Evolutionary conservation across 2,888 invertebrate species (phyloP).

Genomic region (Cheilosia variabilis): DNA sequence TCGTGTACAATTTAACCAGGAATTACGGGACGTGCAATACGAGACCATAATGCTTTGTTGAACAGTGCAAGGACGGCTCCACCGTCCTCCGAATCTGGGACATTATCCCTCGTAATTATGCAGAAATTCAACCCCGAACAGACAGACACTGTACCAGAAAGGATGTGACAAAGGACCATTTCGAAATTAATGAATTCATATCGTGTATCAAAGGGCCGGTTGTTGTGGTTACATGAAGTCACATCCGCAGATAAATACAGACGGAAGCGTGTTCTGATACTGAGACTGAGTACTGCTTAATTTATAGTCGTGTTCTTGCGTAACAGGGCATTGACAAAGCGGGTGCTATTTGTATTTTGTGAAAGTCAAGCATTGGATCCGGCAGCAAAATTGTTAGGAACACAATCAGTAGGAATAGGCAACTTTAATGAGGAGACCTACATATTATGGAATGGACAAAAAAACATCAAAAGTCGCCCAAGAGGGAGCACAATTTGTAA

Average conservation of each 20-base stretch:
- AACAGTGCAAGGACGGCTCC: neutral
- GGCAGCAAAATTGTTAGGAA: too few species aligned
- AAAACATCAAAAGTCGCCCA: too few species aligned
- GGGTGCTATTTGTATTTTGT: too few species aligned
- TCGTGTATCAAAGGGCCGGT: conserved; percentile 5
- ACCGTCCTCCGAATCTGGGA: neutral
- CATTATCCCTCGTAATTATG: conserved; percentile 32
- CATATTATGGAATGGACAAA: too few species aligned
- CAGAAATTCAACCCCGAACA: conserved; percentile 12
- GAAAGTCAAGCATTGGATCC: too few species aligned
- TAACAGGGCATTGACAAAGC: neutral
- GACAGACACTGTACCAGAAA: neutral
- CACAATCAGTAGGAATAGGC: too few species aligned
- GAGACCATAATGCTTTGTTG: conserved; percentile 12
- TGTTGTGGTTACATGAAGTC: too few species aligned
- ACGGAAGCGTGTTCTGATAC: neutral
- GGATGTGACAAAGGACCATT: conserved; percentile 5
- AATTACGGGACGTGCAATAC: conserved; percentile 32
- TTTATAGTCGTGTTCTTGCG: neutral
- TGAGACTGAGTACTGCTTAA: neutral
- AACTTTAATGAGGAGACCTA: too few species aligned
- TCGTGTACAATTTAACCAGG: conserved; percentile 16
- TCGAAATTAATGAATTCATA: neutral
- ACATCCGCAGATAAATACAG: neutral
- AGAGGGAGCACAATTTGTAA: too few species aligned